Conservation (phyloP, 1,140 invertebrate genomes). For the Megalopta genalis region DNA sequence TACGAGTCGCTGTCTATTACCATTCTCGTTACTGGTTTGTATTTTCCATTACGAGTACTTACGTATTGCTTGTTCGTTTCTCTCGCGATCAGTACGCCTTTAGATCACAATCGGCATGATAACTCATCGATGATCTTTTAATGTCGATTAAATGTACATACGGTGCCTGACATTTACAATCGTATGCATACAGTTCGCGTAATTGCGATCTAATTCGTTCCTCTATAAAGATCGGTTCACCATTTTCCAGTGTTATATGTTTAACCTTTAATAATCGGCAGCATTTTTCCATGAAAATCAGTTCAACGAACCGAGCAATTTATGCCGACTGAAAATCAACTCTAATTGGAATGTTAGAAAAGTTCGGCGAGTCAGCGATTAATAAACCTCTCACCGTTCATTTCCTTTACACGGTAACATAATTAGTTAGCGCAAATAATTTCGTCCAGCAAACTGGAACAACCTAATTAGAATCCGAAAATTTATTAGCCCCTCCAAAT, state of each 20-base stretch:
- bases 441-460: too few species aligned
- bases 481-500: too few species aligned
- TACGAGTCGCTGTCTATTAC: too few species aligned
- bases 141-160: neutral
- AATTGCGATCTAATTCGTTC: neutral
- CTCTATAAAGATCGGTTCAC: neutral
- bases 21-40: too few species aligned
- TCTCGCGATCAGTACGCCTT: neutral
- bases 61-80: neutral
- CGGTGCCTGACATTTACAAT: neutral
- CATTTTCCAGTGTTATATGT: neutral
- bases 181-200: neutral
- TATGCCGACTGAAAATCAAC: neutral
- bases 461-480: too few species aligned
- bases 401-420: too few species aligned
- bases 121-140: slow-evolving; percentile 10
- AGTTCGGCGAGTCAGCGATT: neutral
- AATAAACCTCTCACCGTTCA: too few species aligned
- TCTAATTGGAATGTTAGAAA: neutral
- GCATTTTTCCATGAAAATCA: too few species aligned
- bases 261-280: too few species aligned
- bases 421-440: too few species aligned
- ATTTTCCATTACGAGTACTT: neutral
- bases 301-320: neutral
- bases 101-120: neutral